These are phyloP conservation scores for Dicyrtomina minuta DNA, from an alignment of 2,888 invertebrate genomes.

Conservation along the genomic window DNA sequence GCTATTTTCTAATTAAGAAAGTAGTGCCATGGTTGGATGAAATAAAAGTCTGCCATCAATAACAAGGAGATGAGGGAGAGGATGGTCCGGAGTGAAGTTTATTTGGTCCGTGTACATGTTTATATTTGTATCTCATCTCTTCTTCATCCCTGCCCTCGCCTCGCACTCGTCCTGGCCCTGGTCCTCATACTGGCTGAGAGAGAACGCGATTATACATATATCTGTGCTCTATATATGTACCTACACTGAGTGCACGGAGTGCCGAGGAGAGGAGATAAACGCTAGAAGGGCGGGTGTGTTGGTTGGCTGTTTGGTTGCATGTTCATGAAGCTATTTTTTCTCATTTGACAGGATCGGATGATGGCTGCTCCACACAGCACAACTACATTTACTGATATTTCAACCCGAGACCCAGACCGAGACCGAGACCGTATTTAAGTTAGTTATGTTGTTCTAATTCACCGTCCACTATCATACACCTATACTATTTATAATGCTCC, in stretches of 20 bases:
- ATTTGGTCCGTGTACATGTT: conserved; percentile 24
- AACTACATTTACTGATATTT: conserved; percentile 8
- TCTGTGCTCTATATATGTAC: too few relatives aligned
- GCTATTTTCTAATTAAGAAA: conserved; percentile 29
- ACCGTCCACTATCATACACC: too few relatives aligned
- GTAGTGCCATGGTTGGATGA: conserved; percentile 24
- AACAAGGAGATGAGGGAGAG: conserved; percentile 21
- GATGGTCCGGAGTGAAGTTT: conserved; percentile 12
- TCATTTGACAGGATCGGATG: conserved; percentile 25
- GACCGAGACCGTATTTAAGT: too few relatives aligned
- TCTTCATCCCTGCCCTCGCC: not conserved
- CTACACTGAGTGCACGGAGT: not conserved
- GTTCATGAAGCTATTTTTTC: conserved; percentile 32
- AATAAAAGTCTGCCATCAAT: conserved; percentile 33
- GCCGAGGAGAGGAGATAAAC: not conserved
- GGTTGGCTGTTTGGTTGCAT: conserved; percentile 1
- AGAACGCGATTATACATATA: too few relatives aligned
- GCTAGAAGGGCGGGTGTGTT: conserved; percentile 12
- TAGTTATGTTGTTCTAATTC: too few relatives aligned
- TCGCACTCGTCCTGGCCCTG: too few relatives aligned
- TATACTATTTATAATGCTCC: too few relatives aligned
- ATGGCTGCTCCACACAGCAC: conserved; percentile 7
- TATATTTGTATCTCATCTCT: conserved; percentile 22
- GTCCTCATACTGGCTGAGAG: too few relatives aligned
- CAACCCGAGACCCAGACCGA: too few relatives aligned